Conservation (phyloP, 1,140 invertebrate species). For the Dendroctonus valens region DNA sequence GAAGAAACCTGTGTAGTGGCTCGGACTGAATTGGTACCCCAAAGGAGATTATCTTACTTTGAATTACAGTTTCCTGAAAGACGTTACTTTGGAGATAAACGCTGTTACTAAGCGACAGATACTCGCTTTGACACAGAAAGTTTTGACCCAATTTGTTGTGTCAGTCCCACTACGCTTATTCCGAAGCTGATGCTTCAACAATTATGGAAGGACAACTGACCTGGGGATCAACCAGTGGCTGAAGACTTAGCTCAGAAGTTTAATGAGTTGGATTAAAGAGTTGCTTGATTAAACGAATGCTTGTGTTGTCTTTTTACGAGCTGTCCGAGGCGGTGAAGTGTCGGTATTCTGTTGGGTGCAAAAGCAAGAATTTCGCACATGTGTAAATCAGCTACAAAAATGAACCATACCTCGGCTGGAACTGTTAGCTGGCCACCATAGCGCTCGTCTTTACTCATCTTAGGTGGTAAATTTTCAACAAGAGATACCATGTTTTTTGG, state of each 20-base stretch:
- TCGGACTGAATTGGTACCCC: too few species aligned
- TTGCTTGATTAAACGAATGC: too few species aligned
- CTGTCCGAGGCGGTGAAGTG: constrained; percentile 3
- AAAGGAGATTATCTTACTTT: too few species aligned
- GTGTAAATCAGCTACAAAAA: constrained; percentile 13
- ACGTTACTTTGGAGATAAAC: constrained; percentile 3
- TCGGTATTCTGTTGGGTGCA: constrained; percentile 14
- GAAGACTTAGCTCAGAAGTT: too few species aligned
- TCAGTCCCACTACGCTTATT: too few species aligned
- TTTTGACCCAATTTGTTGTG: constrained; percentile 1
- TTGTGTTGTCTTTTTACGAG: too few species aligned
- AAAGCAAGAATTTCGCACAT: constrained; percentile 36
- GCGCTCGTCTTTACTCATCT: constrained; percentile 15
- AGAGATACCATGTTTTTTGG: constrained; percentile 26
- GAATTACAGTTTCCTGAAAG: too few species aligned
- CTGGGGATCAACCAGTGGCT: too few species aligned
- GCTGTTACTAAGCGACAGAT: constrained; percentile 3
- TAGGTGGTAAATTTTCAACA: constrained; percentile 18
- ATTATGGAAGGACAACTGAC: too few species aligned
- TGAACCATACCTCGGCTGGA: constrained; percentile 33
- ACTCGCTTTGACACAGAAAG: constrained; percentile 1
- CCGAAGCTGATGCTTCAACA: too few species aligned
- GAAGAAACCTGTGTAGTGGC: too few species aligned
- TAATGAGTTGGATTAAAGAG: too few species aligned
- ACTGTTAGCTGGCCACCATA: constrained; percentile 25